These are phyloP conservation scores for Tylochromis polylepis DNA, from an alignment of 2,113 vertebrate species.

Conservation along the genomic window DNA sequence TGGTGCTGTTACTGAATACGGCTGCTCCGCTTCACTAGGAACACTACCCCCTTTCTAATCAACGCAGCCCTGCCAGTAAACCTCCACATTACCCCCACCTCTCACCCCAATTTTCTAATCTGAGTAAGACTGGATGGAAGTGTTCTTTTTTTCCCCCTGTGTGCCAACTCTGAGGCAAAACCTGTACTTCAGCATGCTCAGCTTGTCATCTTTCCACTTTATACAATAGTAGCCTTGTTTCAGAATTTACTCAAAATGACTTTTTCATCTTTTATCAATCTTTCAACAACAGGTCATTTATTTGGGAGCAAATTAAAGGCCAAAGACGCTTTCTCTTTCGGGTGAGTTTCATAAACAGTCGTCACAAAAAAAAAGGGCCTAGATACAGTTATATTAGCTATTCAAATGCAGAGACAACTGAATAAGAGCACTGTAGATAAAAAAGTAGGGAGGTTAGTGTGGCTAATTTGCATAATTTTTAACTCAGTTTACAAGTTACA, in stretches of 20 bases:
- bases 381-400: background rate
- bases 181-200: constrained; percentile 1
- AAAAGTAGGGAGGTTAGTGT: background rate
- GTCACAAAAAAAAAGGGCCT: background rate
- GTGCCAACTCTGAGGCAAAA: background rate
- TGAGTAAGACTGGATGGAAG: constrained; percentile 33
- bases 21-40: constrained; percentile 38
- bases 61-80: constrained; percentile 53
- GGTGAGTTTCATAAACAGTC: background rate
- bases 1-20: constrained; percentile 55
- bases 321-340: background rate
- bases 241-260: background rate
- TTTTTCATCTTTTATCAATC: background rate
- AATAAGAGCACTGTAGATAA: background rate
- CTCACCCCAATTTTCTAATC: constrained; percentile 60
- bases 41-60: constrained; percentile 68
- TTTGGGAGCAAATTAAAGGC: background rate
- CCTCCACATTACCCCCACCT: constrained; percentile 33
- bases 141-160: constrained; percentile 42
- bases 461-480: background rate
- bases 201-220: background rate
- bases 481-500: background rate
- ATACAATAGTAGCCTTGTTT: constrained; percentile 35
- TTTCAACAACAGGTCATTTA: background rate
- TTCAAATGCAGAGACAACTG: background rate